These are phyloP conservation scores for Notamacropus eugenii DNA, from an alignment of 2,797 vertebrate species.

Conservation along the genomic window DNA sequence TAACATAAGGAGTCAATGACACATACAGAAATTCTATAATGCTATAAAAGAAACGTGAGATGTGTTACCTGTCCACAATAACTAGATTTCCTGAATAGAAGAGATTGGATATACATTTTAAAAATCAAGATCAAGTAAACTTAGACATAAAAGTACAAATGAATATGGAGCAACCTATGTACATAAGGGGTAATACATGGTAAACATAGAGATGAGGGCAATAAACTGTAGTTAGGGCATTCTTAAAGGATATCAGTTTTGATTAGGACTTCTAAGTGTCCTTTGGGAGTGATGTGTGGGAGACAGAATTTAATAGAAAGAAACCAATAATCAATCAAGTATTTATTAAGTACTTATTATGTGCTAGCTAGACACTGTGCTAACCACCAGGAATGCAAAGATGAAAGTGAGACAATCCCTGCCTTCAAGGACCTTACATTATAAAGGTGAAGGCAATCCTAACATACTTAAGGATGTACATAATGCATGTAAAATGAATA, in stretches of 20 bases:
- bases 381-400: not conserved
- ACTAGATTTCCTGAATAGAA: not conserved
- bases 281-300: not conserved
- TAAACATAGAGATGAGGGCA: not conserved
- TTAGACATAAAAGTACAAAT: not conserved
- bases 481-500: not conserved
- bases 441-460: not conserved
- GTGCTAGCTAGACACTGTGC: not conserved
- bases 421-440: not conserved
- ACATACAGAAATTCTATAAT: not conserved
- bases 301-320: not conserved
- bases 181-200: not conserved
- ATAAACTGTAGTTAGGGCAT: not conserved
- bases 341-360: not conserved
- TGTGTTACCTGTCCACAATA: not conserved
- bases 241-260: not conserved
- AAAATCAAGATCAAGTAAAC: not conserved
- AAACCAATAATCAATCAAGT: not conserved
- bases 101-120: not conserved
- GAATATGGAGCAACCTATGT: not conserved
- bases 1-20: not conserved
- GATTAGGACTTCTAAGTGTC: not conserved
- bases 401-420: not conserved
- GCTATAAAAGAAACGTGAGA: not conserved
- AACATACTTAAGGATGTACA: not conserved